Evolutionary conservation across 2,888 invertebrate genomes (phyloP), one percentile per base, ranked within the genome.

Genomic region (Nezara viridula): DNA sequence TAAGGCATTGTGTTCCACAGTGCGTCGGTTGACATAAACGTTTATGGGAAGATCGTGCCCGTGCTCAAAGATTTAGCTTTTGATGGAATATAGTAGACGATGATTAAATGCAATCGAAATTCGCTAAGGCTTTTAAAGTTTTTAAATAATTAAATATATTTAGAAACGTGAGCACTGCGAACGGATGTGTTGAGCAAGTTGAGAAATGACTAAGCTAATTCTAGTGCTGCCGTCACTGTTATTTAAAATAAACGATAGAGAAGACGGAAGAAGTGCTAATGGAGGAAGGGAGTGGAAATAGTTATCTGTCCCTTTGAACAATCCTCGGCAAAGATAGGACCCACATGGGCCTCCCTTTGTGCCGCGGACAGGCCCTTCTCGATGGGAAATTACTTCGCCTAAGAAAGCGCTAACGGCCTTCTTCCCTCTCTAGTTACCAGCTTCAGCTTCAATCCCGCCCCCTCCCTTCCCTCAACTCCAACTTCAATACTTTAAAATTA

Each of bases 381-480:
- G 44, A n/a, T 47, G 81, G 81, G 81, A 81, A 81, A 81, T 81
- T 81, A 81, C 81, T 81, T 81, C 44, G 24, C 44, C 81, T n/a
- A 44, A 81, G 81, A 81, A 81, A 40, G 21, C 44, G 44, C 81
- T n/a, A 40, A 44, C 81, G 81, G 81, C 12, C 81, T 81, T 40
- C 77, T 77, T 77, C 77, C 77, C 77, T 40, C 77, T 40, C 40
- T 40, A 40, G 40, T 77, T 40, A 32, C 73, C 27, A 21, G 27
- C 27, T n/a, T 16, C 27, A 73, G 16, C 73, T 37, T 73, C 73
- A 32, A 32, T 37, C 73, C 6, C 37, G 10, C 27, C 40, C 7
- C 37, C n/a, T 21, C 44, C n/a, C 44, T n/a, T 12, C 12, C 37
- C 73, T n/a, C 73, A 55, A 24, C 55, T 55, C n/a, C 55, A 55